Evolutionary conservation across 2,113 vertebrate genomes (phyloP).

Genomic region (Empidonax traillii): DNA sequence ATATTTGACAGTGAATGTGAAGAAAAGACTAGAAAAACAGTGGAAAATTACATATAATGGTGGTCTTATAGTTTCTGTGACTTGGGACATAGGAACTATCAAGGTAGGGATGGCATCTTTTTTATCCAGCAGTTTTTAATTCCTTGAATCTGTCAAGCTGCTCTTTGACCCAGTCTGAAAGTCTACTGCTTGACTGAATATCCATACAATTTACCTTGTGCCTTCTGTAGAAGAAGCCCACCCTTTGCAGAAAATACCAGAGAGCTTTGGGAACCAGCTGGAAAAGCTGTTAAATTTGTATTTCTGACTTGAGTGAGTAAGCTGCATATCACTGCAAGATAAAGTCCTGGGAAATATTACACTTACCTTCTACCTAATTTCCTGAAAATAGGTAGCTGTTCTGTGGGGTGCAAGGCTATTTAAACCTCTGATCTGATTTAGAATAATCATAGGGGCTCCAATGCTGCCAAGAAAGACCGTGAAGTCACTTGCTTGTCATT

Average conservation of each 20-base stretch:
- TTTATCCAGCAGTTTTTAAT: neutral
- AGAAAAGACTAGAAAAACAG: neutral
- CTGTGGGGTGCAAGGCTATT: neutral
- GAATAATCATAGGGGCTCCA: neutral
- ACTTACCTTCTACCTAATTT: neutral
- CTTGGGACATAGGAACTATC: neutral
- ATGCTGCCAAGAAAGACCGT: neutral
- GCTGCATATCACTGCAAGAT: neutral
- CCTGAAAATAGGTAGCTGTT: neutral
- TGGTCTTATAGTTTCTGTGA: neutral
- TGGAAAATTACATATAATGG: neutral
- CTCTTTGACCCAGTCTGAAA: neutral
- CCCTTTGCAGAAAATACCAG: neutral
- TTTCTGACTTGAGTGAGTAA: neutral
- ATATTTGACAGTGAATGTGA: neutral
- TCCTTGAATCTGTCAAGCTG: neutral
- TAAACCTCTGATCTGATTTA: neutral
- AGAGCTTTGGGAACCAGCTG: neutral
- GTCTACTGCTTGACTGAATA: neutral
- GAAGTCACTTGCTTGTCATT: fast-evolving
- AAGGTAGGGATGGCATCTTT: neutral
- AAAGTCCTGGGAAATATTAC: neutral
- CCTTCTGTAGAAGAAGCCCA: neutral
- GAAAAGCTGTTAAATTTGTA: neutral
- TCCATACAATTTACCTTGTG: neutral